These are phyloP conservation scores for Entomyzon cyanotis DNA, from an alignment of 2,113 vertebrate genomes.

Conservation along the genomic window DNA sequence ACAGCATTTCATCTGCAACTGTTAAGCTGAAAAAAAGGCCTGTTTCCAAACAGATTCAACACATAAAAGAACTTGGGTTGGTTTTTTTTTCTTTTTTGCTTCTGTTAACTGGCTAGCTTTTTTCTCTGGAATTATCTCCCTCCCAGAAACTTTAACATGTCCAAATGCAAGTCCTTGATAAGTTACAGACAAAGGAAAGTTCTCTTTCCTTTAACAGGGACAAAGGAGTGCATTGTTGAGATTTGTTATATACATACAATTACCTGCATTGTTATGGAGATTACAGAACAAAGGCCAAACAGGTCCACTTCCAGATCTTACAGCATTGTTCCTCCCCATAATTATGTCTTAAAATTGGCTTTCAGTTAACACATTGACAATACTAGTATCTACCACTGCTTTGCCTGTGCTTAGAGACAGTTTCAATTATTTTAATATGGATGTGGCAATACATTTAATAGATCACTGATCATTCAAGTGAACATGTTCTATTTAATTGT, in stretches of 20 bases:
- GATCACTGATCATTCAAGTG: not conserved
- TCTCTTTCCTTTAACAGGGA: not conserved
- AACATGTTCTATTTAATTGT: not conserved
- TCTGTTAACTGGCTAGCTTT: not conserved
- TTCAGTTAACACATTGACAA: not conserved
- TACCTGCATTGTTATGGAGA: slow-evolving; percentile 39
- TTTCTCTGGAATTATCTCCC: not conserved
- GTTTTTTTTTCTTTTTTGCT: not conserved
- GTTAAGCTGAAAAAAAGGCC: not conserved
- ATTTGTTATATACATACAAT: slow-evolving; percentile 16
- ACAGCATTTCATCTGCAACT: not conserved
- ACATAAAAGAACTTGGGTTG: not conserved
- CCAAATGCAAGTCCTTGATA: not conserved
- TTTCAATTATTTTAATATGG: not conserved
- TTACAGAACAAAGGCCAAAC: slow-evolving; percentile 7
- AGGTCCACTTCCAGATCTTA: slow-evolving; percentile 21
- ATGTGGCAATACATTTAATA: not conserved
- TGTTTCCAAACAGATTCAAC: not conserved
- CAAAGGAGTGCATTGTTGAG: not conserved
- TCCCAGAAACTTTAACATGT: not conserved
- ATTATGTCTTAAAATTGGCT: slow-evolving; percentile 12
- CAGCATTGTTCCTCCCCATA: not conserved
- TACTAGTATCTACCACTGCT: not conserved
- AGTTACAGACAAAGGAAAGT: not conserved
- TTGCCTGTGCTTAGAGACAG: not conserved